phyloP scores from a whole-genome alignment of 2,888 invertebrate genomes.

The Nemurella pictetii region DNA sequence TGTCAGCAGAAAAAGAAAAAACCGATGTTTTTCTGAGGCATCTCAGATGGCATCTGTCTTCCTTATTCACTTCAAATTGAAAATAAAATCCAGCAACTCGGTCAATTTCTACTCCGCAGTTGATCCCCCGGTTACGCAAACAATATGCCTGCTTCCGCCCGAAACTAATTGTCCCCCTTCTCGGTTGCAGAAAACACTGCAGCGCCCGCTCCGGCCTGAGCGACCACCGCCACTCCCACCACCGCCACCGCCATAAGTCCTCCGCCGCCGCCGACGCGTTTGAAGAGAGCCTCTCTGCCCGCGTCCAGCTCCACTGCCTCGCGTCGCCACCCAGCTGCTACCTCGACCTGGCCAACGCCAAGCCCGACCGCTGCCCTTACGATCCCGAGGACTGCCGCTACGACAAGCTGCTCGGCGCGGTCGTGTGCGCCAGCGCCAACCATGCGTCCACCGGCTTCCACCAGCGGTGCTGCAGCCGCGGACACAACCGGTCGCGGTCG shows the following conservation, averaged over 20 bases:
- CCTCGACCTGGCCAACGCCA: conserved; percentile 60
- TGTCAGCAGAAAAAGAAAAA: too few relatives aligned
- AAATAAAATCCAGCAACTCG: too few relatives aligned
- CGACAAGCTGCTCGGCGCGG: conserved; percentile 48
- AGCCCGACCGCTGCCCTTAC: conserved; percentile 60
- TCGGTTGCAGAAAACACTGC: conserved; percentile 37
- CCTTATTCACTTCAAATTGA: too few relatives aligned
- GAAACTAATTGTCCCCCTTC: neutral
- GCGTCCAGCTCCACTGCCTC: conserved; percentile 34
- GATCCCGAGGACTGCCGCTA: conserved; percentile 46
- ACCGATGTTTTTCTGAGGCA: too few relatives aligned
- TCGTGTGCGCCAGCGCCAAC: conserved; percentile 47
- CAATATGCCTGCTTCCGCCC: too few relatives aligned
- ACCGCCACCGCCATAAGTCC: conserved; percentile 47
- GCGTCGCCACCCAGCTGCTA: conserved; percentile 55
- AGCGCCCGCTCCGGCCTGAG: conserved; percentile 37
- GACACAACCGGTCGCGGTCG: conserved; percentile 53
- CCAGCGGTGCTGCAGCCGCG: conserved; percentile 42
- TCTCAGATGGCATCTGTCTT: too few relatives aligned
- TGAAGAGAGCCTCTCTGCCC: conserved; percentile 31
- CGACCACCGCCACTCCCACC: conserved; percentile 43
- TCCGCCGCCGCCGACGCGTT: conserved; percentile 35
- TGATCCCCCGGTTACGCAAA: too few relatives aligned
- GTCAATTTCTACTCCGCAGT: too few relatives aligned
- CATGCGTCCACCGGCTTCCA: conserved; percentile 43